Evolutionary conservation across 2,113 vertebrate genomes (phyloP).

Genomic region (Regulus satrapa): DNA sequence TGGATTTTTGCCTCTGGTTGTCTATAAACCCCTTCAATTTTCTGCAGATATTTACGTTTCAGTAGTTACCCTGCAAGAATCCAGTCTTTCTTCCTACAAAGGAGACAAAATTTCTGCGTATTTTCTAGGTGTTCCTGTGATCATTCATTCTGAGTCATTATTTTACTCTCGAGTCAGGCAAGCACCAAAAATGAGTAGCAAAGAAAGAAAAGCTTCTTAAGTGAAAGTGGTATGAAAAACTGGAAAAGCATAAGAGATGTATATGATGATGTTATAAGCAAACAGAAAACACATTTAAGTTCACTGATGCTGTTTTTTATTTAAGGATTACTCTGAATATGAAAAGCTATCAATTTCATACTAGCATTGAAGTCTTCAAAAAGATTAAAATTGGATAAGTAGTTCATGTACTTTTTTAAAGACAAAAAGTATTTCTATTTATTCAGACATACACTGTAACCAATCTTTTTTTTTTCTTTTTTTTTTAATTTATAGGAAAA

Average conservation of each 20-base stretch:
- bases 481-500: neutral
- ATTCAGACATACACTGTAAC: neutral
- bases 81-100: neutral
- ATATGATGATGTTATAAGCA: neutral
- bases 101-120: neutral
- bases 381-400: neutral
- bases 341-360: neutral
- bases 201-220: neutral
- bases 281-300: neutral
- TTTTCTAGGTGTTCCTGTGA: neutral
- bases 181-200: neutral
- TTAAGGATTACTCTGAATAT: neutral
- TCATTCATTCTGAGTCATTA: neutral
- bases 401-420: neutral
- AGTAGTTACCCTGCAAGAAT: conserved; percentile 2
- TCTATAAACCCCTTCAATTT: neutral
- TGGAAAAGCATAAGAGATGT: neutral
- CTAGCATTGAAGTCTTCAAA: neutral
- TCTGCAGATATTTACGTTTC: neutral
- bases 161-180: neutral
- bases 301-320: neutral
- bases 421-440: neutral
- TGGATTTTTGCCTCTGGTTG: neutral
- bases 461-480: neutral
- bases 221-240: neutral